Evolutionary conservation across 2,888 invertebrate species (phyloP).

Genomic region (Mantis religiosa): DNA sequence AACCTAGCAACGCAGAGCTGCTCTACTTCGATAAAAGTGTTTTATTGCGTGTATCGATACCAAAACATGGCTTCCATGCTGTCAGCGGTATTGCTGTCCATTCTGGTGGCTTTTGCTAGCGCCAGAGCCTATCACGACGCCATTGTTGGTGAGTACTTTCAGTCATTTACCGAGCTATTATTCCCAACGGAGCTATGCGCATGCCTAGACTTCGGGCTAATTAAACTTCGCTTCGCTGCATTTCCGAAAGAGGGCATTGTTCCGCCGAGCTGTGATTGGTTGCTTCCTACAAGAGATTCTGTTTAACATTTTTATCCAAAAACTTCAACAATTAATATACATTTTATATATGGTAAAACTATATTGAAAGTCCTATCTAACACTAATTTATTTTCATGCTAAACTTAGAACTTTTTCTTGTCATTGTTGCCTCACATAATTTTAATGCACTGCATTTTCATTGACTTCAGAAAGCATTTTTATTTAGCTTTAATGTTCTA

Average conservation of each 20-base stretch:
- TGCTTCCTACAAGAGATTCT: background rate
- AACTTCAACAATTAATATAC: no score
- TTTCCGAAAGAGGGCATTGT: background rate
- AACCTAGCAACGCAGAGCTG: background rate
- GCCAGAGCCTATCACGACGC: background rate
- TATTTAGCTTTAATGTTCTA: no score
- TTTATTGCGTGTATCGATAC: background rate
- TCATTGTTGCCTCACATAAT: no score
- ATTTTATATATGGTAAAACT: no score
- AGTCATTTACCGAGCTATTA: background rate
- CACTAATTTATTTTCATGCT: no score
- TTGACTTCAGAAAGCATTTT: no score
- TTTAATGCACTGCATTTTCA: no score
- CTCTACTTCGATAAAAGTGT: background rate
- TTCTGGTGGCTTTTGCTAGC: background rate
- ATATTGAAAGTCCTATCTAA: no score
- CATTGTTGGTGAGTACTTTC: background rate
- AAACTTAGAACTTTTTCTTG: no score
- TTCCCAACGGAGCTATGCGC: background rate
- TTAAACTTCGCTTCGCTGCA: background rate
- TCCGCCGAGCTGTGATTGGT: background rate
- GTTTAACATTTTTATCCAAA: no score
- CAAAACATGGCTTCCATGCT: background rate
- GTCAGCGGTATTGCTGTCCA: background rate
- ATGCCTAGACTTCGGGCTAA: background rate